Evolutionary conservation across 92 coral and sea anemone species (phyloP).

Genomic region (Chrysogorgia sp.): DNA sequence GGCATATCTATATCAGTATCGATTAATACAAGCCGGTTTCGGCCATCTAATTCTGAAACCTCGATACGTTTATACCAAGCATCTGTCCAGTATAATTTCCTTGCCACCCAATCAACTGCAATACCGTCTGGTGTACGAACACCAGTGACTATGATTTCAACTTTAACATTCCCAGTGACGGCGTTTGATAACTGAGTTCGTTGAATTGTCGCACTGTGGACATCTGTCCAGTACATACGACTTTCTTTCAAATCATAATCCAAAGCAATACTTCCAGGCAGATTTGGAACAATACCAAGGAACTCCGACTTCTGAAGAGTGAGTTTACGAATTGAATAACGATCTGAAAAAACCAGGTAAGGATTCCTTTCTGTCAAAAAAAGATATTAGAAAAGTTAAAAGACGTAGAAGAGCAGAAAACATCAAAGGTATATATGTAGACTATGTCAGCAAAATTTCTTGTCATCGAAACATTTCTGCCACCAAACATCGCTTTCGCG

Average conservation of each 20-base stretch:
- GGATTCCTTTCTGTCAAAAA: slow-evolving; percentile 69
- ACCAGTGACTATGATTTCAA: slow-evolving; percentile 47
- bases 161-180: neutral
- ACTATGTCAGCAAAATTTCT: neutral
- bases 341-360: slow-evolving; percentile 81
- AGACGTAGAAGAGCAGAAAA: slow-evolving; percentile 3
- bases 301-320: slow-evolving; percentile 72
- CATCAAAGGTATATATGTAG: neutral
- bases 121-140: slow-evolving; percentile 77
- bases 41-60: slow-evolving; percentile 82
- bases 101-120: slow-evolving; percentile 88
- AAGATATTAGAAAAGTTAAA: neutral
- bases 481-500: too few relatives aligned
- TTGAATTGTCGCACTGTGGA: slow-evolving; percentile 71
- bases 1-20: slow-evolving; percentile 70
- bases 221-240: slow-evolving; percentile 85
- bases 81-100: slow-evolving; percentile 93
- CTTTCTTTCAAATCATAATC: slow-evolving; percentile 73
- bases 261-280: slow-evolving; percentile 78
- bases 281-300: slow-evolving; percentile 70
- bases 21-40: slow-evolving; percentile 66
- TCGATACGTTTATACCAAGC: slow-evolving; percentile 78
- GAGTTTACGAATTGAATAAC: slow-evolving; percentile 85
- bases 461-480: neutral
- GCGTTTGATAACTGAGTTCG: slow-evolving; percentile 56